phyloP scores from a whole-genome alignment of 2,113 vertebrate genomes.

The Epinephelus lanceolatus region DNA sequence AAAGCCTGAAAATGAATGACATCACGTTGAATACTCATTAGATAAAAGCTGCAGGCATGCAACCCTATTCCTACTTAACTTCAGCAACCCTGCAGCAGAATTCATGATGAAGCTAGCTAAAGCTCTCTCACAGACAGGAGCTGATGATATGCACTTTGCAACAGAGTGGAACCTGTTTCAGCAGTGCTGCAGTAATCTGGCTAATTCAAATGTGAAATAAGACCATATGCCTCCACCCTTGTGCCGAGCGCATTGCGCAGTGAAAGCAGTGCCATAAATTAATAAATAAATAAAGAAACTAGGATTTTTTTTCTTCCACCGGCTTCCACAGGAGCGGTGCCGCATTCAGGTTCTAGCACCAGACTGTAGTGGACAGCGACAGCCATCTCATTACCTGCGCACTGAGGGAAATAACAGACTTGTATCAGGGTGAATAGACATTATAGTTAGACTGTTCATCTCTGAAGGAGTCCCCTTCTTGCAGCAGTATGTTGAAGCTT shows the following conservation, averaged over 20 bases:
- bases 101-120: not conserved
- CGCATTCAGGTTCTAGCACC: conserved; percentile 73
- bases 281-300: conserved; percentile 61
- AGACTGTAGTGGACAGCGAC: conserved; percentile 63
- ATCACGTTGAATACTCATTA: conserved; percentile 46
- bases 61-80: conserved; percentile 23
- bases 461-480: not conserved
- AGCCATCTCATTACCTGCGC: conserved; percentile 15
- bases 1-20: conserved; percentile 44
- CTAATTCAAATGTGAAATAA: conserved; percentile 41
- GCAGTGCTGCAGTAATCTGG: conserved; percentile 51
- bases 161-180: conserved; percentile 51
- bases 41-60: not conserved
- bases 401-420: not conserved
- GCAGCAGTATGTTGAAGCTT: not conserved
- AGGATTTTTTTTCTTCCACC: not conserved
- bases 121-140: conserved; percentile 6
- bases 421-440: not conserved
- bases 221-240: conserved; percentile 53
- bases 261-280: conserved; percentile 51
- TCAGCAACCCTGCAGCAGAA: conserved; percentile 44
- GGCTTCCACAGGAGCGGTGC: conserved; percentile 50
- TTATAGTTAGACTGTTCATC: not conserved
- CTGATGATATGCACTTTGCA: conserved; percentile 53
- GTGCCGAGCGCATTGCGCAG: conserved; percentile 70